Evolutionary conservation across 2,113 vertebrate genomes (phyloP).

Genomic region (Centropus unirufus): DNA sequence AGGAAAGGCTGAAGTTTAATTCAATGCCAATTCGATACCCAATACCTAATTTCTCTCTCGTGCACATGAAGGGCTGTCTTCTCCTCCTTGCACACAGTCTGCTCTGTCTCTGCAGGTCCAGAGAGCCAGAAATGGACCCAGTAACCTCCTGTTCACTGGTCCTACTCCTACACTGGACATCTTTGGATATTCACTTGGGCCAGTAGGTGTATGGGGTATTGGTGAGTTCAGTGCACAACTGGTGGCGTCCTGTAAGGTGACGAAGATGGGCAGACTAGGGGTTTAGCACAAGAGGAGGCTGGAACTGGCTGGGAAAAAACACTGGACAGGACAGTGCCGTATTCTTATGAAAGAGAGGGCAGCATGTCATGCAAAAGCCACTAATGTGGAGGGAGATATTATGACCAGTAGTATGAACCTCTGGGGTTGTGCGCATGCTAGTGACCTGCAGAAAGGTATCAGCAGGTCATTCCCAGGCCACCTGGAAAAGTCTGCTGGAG

Average conservation of each 20-base stretch:
- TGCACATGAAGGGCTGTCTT: background rate
- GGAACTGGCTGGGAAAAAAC: background rate
- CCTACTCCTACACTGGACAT: background rate
- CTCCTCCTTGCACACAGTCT: background rate
- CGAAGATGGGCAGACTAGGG: background rate
- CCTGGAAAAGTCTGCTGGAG: background rate
- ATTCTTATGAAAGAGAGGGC: background rate
- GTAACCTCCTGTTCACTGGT: background rate
- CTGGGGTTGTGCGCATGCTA: accelerated
- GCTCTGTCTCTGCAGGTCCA: background rate
- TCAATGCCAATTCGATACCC: background rate
- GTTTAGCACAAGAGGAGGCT: background rate
- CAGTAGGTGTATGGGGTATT: background rate
- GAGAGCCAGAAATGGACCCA: background rate
- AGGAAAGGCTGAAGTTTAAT: background rate
- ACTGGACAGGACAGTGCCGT: too few species aligned
- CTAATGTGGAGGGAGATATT: background rate
- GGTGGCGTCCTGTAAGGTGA: background rate
- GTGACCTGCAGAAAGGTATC: background rate
- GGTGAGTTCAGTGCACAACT: background rate
- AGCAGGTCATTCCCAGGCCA: background rate
- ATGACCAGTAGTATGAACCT: background rate
- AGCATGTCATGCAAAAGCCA: background rate
- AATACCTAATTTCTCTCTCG: background rate
- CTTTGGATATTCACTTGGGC: background rate